Conservation (phyloP, 2,888 invertebrate genomes). For the Dorcus parallelipipedus region DNA sequence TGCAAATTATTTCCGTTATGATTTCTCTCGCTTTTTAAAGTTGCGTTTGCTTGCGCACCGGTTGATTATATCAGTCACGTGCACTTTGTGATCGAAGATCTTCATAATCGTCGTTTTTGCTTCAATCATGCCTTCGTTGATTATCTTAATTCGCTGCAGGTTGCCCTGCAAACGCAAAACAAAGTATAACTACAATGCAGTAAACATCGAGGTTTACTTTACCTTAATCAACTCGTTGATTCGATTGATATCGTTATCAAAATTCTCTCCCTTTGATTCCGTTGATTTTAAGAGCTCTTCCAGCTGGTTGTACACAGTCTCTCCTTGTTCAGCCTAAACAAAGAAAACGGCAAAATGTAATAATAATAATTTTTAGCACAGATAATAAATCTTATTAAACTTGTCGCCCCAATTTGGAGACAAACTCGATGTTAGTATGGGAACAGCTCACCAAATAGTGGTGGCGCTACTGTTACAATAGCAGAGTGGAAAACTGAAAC, state of each 20-base stretch:
- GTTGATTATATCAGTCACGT: conserved; percentile 84
- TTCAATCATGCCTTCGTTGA: conserved; percentile 87
- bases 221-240: conserved; percentile 65
- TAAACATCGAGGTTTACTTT: conserved; percentile 23
- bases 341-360: neutral
- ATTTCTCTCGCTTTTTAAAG: conserved; percentile 85
- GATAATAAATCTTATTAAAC: too few relatives aligned
- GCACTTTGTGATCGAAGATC: conserved; percentile 86
- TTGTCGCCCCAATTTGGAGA: neutral
- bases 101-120: conserved; percentile 84
- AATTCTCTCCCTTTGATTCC: conserved; percentile 43
- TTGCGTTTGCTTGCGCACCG: conserved; percentile 90
- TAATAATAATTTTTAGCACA: too few relatives aligned
- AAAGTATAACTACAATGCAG: neutral
- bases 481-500: too few relatives aligned
- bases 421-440: neutral
- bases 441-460: too few relatives aligned
- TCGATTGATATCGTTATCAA: conserved; percentile 45
- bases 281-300: conserved; percentile 44
- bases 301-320: conserved; percentile 48
- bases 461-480: too few relatives aligned
- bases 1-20: conserved; percentile 27
- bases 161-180: conserved; percentile 68
- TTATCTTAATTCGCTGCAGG: conserved; percentile 89
- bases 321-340: conserved; percentile 54